Base-by-base conservation (phyloP, 2,113 vertebrate species). In the Marmota flaviventris region DNA sequence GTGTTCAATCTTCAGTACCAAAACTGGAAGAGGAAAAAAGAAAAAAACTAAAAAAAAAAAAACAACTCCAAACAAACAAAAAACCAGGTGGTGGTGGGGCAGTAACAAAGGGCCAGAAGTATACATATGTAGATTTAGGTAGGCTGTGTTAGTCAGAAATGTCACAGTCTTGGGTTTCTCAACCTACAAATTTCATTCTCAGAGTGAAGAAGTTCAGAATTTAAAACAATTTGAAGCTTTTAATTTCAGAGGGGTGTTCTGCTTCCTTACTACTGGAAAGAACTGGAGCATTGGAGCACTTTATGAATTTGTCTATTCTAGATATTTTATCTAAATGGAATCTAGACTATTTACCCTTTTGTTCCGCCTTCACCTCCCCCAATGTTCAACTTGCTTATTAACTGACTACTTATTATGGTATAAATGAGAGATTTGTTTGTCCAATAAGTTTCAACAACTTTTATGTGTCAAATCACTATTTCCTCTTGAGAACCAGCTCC, bases 341-440 rank as follows among this genome's bases (percentile, higher is more conserved):
- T 58, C 56, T 24, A 58, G 56, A 58, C 20, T 58, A 24, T 24
- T 58, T 8, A 58, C 56, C 56, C 20, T 58, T 58, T 24, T 58
- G 56, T 58, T 58, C 56, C 8, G 56, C 20, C 2, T 8, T 25
- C 7, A 20, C n/a, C 22, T 79, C 45, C 27, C 20, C n/a, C 25
- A 56, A 14, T 42, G 61, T 53, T n/a, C 14, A 32, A 32, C 72
- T 72, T 39, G 51, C 85, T 53, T 90, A 56, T 92, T 79, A 89
- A 69, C 8, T 6, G 42, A 29, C 14, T 83, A 61, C 27, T 87
- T 45, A 63, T 29, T 85, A 63, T 58, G 10, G 48, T 78, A 32
- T 89, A 85, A 82, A 56, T 77, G 73, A 85, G 34, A 76, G 81
- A 90, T 37, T 91, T 78, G 72, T 51, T 75, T 93, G 48, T 48